A percentile compares a stretch with the other conserved stretches of the same genome.
phyloP scores from a whole-genome alignment of 2,888 invertebrate genomes.

The Nephrotoma appendiculata region DNA sequence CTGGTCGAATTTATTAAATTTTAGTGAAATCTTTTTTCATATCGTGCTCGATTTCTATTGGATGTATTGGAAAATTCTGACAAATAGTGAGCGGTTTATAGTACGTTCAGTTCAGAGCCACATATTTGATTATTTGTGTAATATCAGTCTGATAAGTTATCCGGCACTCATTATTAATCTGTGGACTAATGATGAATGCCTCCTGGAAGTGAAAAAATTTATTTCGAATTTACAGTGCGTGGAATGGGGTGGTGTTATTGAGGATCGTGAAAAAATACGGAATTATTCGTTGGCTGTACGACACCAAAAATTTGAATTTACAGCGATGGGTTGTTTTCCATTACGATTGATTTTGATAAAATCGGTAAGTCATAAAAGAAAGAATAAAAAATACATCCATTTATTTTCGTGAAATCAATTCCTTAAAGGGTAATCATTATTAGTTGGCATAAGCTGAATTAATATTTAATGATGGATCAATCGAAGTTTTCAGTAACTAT shows the following conservation, averaged over 20 bases:
- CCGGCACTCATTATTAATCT: not conserved
- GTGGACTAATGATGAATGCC: not conserved
- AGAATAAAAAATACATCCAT: no score
- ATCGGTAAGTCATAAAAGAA: not conserved
- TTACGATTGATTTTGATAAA: not conserved
- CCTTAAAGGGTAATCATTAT: no score
- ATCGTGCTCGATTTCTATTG: not conserved
- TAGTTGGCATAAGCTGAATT: no score
- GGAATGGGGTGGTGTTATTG: not conserved
- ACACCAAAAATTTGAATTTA: not conserved
- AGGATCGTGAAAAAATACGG: not conserved
- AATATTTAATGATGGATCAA: no score
- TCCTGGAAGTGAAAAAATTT: not conserved
- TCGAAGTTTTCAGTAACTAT: no score
- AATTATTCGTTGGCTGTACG: not conserved
- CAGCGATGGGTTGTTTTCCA: not conserved
- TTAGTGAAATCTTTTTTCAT: not conserved
- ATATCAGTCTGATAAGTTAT: not conserved
- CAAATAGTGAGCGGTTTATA: not conserved
- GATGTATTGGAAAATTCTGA: not conserved
- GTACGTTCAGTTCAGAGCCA: not conserved
- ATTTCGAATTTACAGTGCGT: not conserved
- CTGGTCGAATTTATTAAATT: not conserved
- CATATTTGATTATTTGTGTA: not conserved
- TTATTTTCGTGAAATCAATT: no score